Conservation (phyloP, 2,888 invertebrate genomes). For the Spatulosminthurus flaviceps region DNA sequence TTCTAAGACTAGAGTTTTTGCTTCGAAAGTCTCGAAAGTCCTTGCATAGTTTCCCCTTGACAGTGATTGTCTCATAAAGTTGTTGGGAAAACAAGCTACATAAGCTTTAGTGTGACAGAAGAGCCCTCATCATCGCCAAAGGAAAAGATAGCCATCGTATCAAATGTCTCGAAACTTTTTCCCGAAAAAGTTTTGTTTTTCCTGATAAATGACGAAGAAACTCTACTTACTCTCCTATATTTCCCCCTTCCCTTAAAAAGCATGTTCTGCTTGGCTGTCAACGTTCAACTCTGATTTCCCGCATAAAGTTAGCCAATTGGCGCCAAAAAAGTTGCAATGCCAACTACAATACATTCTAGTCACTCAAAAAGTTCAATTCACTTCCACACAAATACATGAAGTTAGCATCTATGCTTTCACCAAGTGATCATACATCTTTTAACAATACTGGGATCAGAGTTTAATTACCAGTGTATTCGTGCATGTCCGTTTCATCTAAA, state of each 20-base stretch:
- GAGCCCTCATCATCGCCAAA: neutral
- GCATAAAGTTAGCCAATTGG: conserved; percentile 4
- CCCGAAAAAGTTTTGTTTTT: neutral
- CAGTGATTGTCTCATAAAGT: conserved; percentile 12
- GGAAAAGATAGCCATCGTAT: neutral
- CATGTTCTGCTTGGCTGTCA: neutral
- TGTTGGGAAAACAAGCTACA: conserved; percentile 16
- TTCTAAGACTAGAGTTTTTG: no score
- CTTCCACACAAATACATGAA: neutral
- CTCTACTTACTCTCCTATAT: neutral
- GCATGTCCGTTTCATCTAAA: no score
- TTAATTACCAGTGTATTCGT: no score
- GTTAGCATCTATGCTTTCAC: no score
- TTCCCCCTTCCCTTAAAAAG: neutral
- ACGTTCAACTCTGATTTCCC: neutral
- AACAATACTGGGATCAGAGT: no score
- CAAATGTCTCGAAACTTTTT: conserved; percentile 3
- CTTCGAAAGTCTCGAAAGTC: no score
- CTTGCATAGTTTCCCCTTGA: no score
- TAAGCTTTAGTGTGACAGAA: neutral
- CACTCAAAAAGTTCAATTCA: neutral
- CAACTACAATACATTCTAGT: neutral
- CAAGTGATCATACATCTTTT: no score
- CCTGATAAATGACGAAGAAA: neutral
- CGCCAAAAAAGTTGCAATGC: conserved; percentile 9